A percentile compares a stretch with the other conserved stretches of the same genome.
Conservation (phyloP, 2,888 invertebrate genomes). For the Nomada ferruginata region DNA sequence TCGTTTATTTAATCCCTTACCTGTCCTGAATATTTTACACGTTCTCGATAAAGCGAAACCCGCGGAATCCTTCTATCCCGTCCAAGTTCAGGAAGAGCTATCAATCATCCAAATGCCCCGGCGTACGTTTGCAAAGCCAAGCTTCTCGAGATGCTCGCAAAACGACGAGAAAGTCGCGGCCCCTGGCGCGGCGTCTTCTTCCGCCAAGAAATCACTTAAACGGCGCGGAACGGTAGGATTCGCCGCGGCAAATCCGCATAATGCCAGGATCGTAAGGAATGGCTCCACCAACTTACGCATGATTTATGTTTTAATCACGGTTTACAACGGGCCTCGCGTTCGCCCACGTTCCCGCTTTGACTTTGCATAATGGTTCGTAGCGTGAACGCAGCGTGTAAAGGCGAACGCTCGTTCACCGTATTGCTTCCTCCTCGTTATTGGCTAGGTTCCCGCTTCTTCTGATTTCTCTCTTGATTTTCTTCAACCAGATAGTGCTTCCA, state of each 20-base stretch:
- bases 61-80: conserved; percentile 8
- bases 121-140: conserved; percentile 5
- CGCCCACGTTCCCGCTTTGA: conserved; percentile 69
- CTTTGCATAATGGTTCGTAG: conserved; percentile 72
- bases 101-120: conserved; percentile 28
- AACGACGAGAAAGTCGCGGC: conserved; percentile 9
- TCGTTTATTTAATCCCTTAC: neutral
- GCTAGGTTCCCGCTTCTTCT: conserved; percentile 24
- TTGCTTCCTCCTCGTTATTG: conserved; percentile 60
- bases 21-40: neutral
- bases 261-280: conserved; percentile 46
- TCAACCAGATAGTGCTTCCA: conserved; percentile 2
- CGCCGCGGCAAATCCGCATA: conserved; percentile 51
- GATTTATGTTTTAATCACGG: conserved; percentile 77
- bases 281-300: conserved; percentile 68
- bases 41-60: conserved; percentile 14
- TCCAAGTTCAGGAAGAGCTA: neutral
- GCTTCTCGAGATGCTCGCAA: neutral
- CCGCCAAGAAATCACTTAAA: conserved; percentile 57
- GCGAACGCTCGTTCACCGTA: neutral
- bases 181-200: conserved; percentile 1
- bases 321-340: conserved; percentile 62
- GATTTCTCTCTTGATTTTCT: neutral
- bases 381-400: conserved; percentile 60
- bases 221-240: conserved; percentile 42